Evolutionary conservation across 2,888 invertebrate species (phyloP).

Genomic region (Carterocephalus palaemon): DNA sequence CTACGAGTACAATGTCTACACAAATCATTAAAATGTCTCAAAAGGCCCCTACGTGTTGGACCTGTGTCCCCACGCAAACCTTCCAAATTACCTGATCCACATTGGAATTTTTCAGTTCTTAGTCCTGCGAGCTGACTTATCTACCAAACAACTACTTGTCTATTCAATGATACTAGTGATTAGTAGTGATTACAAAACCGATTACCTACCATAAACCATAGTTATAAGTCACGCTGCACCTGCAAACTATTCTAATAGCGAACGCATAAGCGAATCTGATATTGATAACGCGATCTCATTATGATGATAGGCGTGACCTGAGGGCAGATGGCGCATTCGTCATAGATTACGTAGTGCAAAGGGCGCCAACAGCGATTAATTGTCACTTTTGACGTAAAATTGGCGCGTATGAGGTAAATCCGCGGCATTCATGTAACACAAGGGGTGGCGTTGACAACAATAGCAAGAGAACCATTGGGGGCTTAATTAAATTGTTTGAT

Average conservation of each 20-base stretch:
- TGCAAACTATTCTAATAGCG: slow-evolving; percentile 45
- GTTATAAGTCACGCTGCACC: slow-evolving; percentile 40
- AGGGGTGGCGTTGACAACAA: slow-evolving; percentile 2
- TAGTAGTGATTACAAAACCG: no score
- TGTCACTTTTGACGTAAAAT: slow-evolving; percentile 61
- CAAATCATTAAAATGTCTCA: no score
- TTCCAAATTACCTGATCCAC: no score
- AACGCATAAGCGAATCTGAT: slow-evolving; percentile 48
- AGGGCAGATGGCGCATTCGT: slow-evolving; percentile 54
- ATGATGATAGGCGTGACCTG: slow-evolving; percentile 52
- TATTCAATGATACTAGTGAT: neutral
- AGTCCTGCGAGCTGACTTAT: no score
- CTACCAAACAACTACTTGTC: neutral
- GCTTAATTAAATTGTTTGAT: slow-evolving; percentile 9
- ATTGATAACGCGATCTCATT: slow-evolving; percentile 50
- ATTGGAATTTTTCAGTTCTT: no score
- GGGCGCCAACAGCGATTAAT: slow-evolving; percentile 50
- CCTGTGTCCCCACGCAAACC: no score
- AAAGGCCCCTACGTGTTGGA: no score
- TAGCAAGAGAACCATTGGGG: slow-evolving; percentile 2
- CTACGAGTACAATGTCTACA: no score
- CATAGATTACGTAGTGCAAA: slow-evolving; percentile 32
- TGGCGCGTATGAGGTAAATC: slow-evolving; percentile 51
- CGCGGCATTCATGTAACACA: slow-evolving; percentile 18
- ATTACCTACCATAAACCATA: no score